Base-by-base conservation (phyloP, 2,888 invertebrate species). In the Melanchra persicariae region DNA sequence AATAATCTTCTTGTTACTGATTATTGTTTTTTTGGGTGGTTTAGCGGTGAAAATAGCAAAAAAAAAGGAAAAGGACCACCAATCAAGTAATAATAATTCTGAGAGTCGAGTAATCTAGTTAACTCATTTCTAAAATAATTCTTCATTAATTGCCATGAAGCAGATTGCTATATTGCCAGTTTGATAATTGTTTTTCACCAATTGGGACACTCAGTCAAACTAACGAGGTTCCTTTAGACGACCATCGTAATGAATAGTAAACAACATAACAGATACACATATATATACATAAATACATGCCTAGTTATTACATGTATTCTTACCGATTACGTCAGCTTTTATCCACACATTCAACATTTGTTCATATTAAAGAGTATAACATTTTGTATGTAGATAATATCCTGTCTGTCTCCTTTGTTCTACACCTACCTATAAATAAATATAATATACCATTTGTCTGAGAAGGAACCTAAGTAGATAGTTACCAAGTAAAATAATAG, bases 1-100 rank as follows among this genome's bases (percentile, higher is more conserved):
- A 65, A 26, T 26, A 26, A 54, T 22, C 15, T 12, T 6, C n/a
- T 70, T 37, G 6, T 37, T n/a, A 9, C 17, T 26, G 5, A 40
- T 61, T 15, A 49, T 52, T 52, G 30, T 52, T 70, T 63, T 2
- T 52, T 63, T 30, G 22, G 63, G 80, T 79, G 78, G 26, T 43
- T 66, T 76, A 61, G 63, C 71, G 76, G 76, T 80, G 58, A 60
- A 15, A 57, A 51, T 37, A 43, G 22, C 22, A 1, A 47, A 43
- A 60, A 51, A n/a, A 45, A 8, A 22, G 15, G 0, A 67, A 49
- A 45, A 1, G 1, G 6, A 26, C 1, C 4, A 51, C 22, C 2
- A 19, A 45, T 26, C 6, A 15, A 17, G 0, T 19, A 15, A 17
- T 8, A 8, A 15, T 54, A 30, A 63, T 6, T 45, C n/a, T 45